phyloP scores from a whole-genome alignment of 2,113 vertebrate genomes.

The Loxodonta africana region DNA sequence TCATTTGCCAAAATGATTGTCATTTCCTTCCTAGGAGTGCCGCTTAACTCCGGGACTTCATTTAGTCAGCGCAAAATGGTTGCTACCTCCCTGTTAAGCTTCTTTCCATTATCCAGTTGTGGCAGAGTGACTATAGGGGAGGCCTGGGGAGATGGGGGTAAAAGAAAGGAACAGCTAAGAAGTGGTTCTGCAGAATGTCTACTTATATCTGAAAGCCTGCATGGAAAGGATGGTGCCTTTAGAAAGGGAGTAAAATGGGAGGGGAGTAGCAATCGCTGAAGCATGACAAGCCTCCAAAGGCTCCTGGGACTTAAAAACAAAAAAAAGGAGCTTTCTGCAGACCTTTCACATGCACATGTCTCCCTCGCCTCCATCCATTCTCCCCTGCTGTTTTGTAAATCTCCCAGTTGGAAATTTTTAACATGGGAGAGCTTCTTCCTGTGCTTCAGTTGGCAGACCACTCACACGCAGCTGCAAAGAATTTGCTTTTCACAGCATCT shows the following conservation, averaged over 20 bases:
- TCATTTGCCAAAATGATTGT: constrained; percentile 68
- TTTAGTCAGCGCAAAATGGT: constrained; percentile 55
- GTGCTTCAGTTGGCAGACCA: constrained; percentile 82
- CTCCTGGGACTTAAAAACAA: constrained; percentile 49
- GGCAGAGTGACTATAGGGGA: constrained; percentile 51
- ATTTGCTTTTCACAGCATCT: constrained; percentile 79
- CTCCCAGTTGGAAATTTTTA: constrained; percentile 80
- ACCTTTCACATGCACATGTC: constrained; percentile 34
- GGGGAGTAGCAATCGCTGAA: constrained; percentile 67
- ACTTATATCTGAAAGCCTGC: not conserved
- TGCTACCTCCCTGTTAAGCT: constrained; percentile 42
- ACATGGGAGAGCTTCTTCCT: constrained; percentile 67
- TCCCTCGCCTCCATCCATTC: constrained; percentile 31
- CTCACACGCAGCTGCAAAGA: constrained; percentile 77
- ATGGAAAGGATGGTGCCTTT: constrained; percentile 62
- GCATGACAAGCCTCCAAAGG: constrained; percentile 51
- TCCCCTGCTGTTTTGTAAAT: constrained; percentile 66
- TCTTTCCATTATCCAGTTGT: constrained; percentile 66
- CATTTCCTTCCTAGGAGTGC: constrained; percentile 67
- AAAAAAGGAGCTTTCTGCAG: constrained; percentile 75
- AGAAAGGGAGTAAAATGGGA: constrained; percentile 63
- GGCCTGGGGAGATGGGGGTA: constrained; percentile 54
- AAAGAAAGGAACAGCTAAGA: constrained; percentile 67
- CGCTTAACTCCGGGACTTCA: constrained; percentile 65
- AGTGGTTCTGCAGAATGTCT: constrained; percentile 45